Evolutionary conservation across 1,140 invertebrate species (phyloP), one percentile per base, ranked within the genome.

Genomic region (Drosophila nasuta): DNA sequence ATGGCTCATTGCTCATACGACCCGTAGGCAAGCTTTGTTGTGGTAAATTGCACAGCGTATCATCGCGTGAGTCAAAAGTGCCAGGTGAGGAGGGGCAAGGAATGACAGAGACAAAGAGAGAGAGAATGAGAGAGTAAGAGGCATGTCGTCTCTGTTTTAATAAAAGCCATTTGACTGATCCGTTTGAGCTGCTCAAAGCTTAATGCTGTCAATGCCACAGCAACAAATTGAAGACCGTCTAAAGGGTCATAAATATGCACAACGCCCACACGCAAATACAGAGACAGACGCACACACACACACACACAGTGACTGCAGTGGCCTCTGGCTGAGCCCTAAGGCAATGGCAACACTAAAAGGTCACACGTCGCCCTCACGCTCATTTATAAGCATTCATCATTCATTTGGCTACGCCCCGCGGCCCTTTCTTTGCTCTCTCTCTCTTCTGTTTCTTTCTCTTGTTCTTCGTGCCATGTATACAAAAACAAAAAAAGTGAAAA

Each of bases 381-480:
- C 83, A 79, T 88, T 88, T 77, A 82, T 88, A 75, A 75, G 80
- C 83, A 88, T 88, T 88, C 74, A 88, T 88, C 85, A 88, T 80
- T 87, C 79, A 88, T 82, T 79, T 86, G 75, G 79, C 80, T 77
- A 56, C 30, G 56, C 57, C 38, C 6, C 28, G 35, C 20, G 33
- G 5, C 11, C 48, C 30, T 15, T 56, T 8, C 62, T 33, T 49
- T 46, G 35, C 45, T 6, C 3, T 17, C 11, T 20, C 1, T 10
- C 20, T 33, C 20, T 10, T n/a, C n/a, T 1, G 38, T 5, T 20
- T 8, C 59, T 43, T 30, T 17, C 17, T 7, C 5, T 17, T 45
- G 17, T 25, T 28, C 17, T 17, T 49, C 45, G 5, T 35, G 35
- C 30, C 52, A 65, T 54, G 33, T 30, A 57, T 15, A 38, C 11